A percentile compares a stretch with the other conserved stretches of the same genome.
Conservation (phyloP, 2,797 vertebrate genomes). For the Tamandua tetradactyla region DNA sequence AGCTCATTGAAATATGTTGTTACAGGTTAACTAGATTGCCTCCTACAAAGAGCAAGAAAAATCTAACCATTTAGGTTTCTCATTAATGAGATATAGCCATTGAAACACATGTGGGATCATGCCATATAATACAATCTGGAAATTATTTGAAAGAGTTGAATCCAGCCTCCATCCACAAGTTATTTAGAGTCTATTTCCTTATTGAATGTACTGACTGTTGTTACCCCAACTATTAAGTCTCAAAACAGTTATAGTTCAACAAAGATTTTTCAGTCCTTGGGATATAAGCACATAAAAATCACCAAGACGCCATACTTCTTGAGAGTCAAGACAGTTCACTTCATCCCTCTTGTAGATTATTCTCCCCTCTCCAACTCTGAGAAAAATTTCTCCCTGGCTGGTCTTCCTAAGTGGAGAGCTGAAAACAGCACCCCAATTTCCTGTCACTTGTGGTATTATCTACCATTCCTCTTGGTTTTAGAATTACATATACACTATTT, state of each 20-base stretch:
- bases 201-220: not conserved
- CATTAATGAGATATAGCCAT: not conserved
- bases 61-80: not conserved
- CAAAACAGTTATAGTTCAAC: not conserved
- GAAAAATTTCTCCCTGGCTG: not conserved
- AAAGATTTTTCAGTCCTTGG: not conserved
- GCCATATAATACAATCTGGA: not conserved
- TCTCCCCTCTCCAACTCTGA: not conserved
- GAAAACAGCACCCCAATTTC: conserved; percentile 40
- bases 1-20: not conserved
- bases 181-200: not conserved
- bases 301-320: not conserved
- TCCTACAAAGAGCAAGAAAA: not conserved
- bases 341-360: not conserved
- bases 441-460: conserved; percentile 28
- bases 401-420: not conserved
- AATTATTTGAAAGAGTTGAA: not conserved
- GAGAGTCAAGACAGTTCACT: not conserved
- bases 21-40: not conserved
- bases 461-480: conserved; percentile 50
- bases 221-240: not conserved
- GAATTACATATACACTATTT: conserved; percentile 63
- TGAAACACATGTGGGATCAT: not conserved
- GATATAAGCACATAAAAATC: not conserved
- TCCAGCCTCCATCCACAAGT: not conserved